phyloP scores from a whole-genome alignment of 2,888 invertebrate genomes.

The Troides aeacus region DNA sequence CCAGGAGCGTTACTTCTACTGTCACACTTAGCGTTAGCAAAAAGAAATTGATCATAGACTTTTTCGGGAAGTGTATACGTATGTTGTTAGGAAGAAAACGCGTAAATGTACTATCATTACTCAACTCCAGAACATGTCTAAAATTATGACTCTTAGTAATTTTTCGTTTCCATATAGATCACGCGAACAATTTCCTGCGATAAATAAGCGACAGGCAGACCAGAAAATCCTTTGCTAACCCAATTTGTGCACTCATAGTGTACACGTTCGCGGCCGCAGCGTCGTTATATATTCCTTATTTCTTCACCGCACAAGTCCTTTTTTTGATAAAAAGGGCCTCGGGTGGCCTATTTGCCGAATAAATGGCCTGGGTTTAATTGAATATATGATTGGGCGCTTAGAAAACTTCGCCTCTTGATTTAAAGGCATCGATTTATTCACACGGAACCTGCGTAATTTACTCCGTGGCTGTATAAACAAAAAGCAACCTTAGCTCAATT shows the following conservation, averaged over 20 bases:
- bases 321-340: conserved; percentile 24
- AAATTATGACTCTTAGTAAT: neutral
- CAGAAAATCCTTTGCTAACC: conserved; percentile 14
- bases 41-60: too few species aligned
- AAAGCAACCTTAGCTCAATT: conserved; percentile 2
- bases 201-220: conserved; percentile 18
- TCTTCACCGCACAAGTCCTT: conserved; percentile 24
- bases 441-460: conserved; percentile 29
- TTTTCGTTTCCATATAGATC: conserved; percentile 1
- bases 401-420: conserved; percentile 30
- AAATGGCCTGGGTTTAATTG: conserved; percentile 31
- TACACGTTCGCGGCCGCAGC: conserved; percentile 1
- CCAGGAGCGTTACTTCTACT: too few species aligned
- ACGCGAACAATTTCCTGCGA: conserved; percentile 2
- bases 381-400: conserved; percentile 31
- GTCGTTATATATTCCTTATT: conserved; percentile 28
- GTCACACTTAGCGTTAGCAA: too few species aligned
- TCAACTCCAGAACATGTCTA: too few species aligned
- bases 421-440: conserved; percentile 31
- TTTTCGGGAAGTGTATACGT: too few species aligned
- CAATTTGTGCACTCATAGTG: conserved; percentile 11
- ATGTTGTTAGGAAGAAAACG: too few species aligned
- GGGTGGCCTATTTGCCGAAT: conserved; percentile 28
- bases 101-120: too few species aligned
- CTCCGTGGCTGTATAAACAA: neutral